phyloP scores from a whole-genome alignment of 1,140 invertebrate species.

The Myzus persicae region DNA sequence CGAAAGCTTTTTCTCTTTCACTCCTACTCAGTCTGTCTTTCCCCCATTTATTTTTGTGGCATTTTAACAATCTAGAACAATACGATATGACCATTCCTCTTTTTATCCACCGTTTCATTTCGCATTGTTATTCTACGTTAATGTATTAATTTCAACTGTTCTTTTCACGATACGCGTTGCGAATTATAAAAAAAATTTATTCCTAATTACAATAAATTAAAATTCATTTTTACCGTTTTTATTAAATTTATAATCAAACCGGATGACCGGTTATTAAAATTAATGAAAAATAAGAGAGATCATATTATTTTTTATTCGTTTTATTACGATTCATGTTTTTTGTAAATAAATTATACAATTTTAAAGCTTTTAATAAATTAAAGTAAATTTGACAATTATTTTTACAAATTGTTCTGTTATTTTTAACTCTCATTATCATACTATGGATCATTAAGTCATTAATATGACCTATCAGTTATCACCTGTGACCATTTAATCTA shows the following conservation, averaged over 20 bases:
- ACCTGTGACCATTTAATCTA: no score
- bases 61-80: slow-evolving; percentile 57
- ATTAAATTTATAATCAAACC: neutral
- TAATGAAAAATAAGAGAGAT: neutral
- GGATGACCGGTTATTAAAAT: neutral
- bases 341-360: neutral
- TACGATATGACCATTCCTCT: slow-evolving; percentile 38
- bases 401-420: no score
- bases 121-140: slow-evolving; percentile 40
- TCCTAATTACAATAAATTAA: neutral
- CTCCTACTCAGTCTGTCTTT: neutral
- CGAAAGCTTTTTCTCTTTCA: neutral
- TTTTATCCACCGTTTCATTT: neutral
- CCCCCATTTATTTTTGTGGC: slow-evolving; percentile 50
- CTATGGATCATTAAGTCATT: no score
- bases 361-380: neutral
- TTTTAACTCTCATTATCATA: no score
- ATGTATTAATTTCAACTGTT: slow-evolving; percentile 48
- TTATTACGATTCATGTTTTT: neutral
- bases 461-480: no score
- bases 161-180: neutral
- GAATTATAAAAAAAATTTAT: slow-evolving; percentile 12
- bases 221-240: neutral
- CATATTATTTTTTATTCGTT: neutral
- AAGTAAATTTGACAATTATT: no score